phyloP scores from a whole-genome alignment of 1,140 invertebrate genomes.

The Sinella curviseta region DNA sequence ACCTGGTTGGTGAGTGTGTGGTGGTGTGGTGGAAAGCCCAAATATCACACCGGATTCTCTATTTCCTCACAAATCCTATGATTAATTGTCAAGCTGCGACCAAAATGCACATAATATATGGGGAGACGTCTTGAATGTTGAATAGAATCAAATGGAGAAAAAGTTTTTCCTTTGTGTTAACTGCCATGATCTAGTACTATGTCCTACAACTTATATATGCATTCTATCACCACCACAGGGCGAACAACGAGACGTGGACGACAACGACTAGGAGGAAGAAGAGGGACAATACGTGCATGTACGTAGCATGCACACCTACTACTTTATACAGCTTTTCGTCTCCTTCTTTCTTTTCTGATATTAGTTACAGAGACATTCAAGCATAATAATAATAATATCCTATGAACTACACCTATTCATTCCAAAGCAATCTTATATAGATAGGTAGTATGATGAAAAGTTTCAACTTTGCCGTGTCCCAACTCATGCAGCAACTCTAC shows the following conservation, averaged over 20 bases:
- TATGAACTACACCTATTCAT: too few species aligned
- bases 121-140: conserved; percentile 8
- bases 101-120: conserved; percentile 23
- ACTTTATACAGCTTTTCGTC: background rate
- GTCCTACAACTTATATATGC: background rate
- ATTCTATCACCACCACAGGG: background rate
- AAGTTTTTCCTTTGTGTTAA: conserved; percentile 8
- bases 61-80: conserved; percentile 21
- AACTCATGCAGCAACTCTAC: background rate
- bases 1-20: background rate
- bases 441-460: background rate
- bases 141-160: background rate
- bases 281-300: background rate
- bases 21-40: background rate
- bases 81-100: conserved; percentile 25
- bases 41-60: conserved; percentile 23
- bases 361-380: too few species aligned
- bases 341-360: background rate
- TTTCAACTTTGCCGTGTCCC: background rate
- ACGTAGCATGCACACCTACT: too few species aligned
- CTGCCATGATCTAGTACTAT: background rate
- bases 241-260: background rate
- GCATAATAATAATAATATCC: too few species aligned
- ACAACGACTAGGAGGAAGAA: background rate
- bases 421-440: too few species aligned